Evolutionary conservation across 2,113 vertebrate species (phyloP).

Genomic region (Alexandromys fortis): DNA sequence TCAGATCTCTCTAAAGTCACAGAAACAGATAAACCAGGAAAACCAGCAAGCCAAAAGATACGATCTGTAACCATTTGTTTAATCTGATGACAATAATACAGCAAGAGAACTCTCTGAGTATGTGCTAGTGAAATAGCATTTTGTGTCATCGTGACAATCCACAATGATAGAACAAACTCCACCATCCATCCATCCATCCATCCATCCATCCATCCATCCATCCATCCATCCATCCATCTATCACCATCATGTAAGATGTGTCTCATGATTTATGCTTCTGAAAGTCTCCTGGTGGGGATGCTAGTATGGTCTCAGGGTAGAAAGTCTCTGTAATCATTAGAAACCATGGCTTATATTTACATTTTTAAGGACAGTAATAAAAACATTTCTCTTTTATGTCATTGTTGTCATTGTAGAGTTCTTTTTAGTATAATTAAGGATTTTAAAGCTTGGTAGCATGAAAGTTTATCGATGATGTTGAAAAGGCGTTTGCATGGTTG

Average conservation of each 20-base stretch:
- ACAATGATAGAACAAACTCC: not conserved
- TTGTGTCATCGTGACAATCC: not conserved
- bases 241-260: not conserved
- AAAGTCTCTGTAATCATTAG: not conserved
- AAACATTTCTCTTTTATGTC: slow-evolving; percentile 12
- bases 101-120: not conserved
- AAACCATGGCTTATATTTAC: slow-evolving; percentile 15
- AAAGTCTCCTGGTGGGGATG: not conserved
- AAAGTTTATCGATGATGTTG: slow-evolving; percentile 5
- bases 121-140: slow-evolving; percentile 34
- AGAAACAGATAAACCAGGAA: slow-evolving; percentile 19
- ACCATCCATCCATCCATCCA: not conserved
- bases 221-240: not conserved
- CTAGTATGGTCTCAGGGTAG: not conserved
- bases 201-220: not conserved
- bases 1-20: not conserved
- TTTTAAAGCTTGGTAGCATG: slow-evolving; percentile 37
- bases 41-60: not conserved
- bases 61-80: slow-evolving; percentile 41
- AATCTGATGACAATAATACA: slow-evolving; percentile 17
- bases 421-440: slow-evolving; percentile 24
- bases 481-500: not conserved
- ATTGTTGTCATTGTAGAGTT: not conserved
- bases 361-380: slow-evolving; percentile 11
- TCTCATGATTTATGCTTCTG: not conserved